phyloP scores from a whole-genome alignment of 2,888 invertebrate species.

The Glyphotaelius pellucidus region DNA sequence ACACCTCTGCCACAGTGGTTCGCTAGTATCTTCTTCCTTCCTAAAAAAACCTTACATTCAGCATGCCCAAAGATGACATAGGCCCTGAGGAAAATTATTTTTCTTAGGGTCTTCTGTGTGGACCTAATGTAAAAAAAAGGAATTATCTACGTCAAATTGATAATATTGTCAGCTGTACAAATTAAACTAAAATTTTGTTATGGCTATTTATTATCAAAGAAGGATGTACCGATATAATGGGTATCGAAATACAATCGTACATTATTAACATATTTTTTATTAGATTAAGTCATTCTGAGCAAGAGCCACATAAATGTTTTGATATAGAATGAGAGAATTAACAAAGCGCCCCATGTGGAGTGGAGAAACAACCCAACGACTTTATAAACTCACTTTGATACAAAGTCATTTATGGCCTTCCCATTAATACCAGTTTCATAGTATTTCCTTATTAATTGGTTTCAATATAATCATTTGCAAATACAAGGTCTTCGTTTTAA shows the following conservation, averaged over 20 bases:
- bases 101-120: no score
- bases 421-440: background rate
- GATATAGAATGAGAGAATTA: background rate
- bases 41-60: no score
- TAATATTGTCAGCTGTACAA: background rate
- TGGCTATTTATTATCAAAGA: background rate
- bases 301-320: background rate
- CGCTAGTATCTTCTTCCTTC: no score
- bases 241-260: background rate
- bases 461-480: background rate
- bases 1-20: no score
- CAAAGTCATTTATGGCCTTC: background rate
- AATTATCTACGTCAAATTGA: background rate
- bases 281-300: background rate
- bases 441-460: background rate
- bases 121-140: no score
- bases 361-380: conserved; percentile 6
- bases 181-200: background rate
- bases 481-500: background rate
- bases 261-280: background rate
- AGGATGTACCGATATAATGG: background rate
- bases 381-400: conserved; percentile 3
- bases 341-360: background rate
- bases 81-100: no score
- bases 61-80: no score